phyloP scores from a whole-genome alignment of 2,797 vertebrate species.

The Cichlasoma orientale region DNA sequence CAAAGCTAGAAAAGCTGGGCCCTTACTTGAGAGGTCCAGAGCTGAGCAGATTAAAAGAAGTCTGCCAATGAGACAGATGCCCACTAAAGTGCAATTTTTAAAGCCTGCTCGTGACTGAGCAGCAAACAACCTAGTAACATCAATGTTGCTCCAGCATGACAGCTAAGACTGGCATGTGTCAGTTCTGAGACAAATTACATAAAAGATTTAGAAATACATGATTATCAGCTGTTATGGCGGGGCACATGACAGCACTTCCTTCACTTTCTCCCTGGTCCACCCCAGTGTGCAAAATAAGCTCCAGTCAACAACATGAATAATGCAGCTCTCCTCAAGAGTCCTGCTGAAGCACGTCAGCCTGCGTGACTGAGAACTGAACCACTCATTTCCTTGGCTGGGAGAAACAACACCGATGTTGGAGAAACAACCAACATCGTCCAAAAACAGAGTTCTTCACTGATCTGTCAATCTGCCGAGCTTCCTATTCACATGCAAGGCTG shows the following conservation, averaged over 20 bases:
- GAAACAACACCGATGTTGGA: constrained; percentile 69
- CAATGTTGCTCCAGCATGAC: not conserved
- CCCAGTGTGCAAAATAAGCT: constrained; percentile 71
- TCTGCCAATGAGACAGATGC: constrained; percentile 21
- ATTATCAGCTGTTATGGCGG: not conserved
- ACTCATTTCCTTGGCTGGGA: constrained; percentile 63
- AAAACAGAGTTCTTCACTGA: constrained; percentile 39
- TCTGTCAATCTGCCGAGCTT: constrained; percentile 31
- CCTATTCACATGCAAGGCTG: constrained; percentile 12
- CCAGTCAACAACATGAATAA: constrained; percentile 81
- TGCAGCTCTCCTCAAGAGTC: constrained; percentile 76
- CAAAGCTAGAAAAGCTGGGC: constrained; percentile 35
- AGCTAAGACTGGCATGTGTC: not conserved
- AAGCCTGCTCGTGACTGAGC: not conserved
- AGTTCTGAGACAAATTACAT: not conserved
- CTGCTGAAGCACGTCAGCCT: constrained; percentile 69
- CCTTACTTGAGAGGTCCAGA: constrained; percentile 51
- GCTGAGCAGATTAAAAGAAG: constrained; percentile 38
- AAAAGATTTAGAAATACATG: not conserved
- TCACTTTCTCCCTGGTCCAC: constrained; percentile 59
- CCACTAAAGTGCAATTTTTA: constrained; percentile 28
- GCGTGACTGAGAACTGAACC: constrained; percentile 64
- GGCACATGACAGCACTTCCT: constrained; percentile 47
- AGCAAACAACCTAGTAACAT: not conserved
- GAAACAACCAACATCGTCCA: too few species aligned